Base-by-base conservation (phyloP, 37 sponge, comb jelly and placozoan species). In the Eunapius fragilis region DNA sequence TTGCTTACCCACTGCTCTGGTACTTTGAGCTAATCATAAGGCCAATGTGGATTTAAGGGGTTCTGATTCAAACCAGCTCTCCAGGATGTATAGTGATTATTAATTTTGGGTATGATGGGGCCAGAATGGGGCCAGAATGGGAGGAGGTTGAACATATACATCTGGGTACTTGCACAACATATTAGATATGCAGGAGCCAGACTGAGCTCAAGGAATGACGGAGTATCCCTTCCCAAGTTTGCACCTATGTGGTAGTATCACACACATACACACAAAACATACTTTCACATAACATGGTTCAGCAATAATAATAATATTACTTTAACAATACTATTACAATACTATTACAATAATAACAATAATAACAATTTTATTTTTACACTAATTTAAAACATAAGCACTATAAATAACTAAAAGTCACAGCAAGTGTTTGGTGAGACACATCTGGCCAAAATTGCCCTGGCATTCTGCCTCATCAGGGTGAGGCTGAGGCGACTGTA, bases 31-130 rank as follows among this genome's bases (percentile, higher is more conserved):
- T 93, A 31, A 82, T 69, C 92, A 91, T 90, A 94, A 93, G 32
- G 97, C 99, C 58, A 98, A 86, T 9, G 97, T 93, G 37, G 95
- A 92, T 74, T 91, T 88, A 45, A 98, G 84, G 25, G 90, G 92
- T 36, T 98, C 99, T 23, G 93, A 92, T 36, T 97, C 96, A 87
- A 98, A 98, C 99, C 99, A 98, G 68, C 85, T 87, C 47, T 95
- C 87, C 68, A 98, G 72, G 31, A 96, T 82, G 90, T 95, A 58
- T n/a, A n/a, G n/a, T n/a, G 14, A n/a, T n/a, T n/a, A n/a, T n/a
- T n/a, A n/a, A n/a, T n/a, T n/a, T n/a, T n/a, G n/a, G n/a, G n/a
- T n/a, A n/a, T 22, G n/a, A 2, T 2, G 22, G 75, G 33, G 75
- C 9, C 33, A 4, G 75, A 74, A 4, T 5, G 75, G 28, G 30